Base-by-base conservation (phyloP, 2,797 vertebrate genomes). In the Sebastiscus albofasciatus region DNA sequence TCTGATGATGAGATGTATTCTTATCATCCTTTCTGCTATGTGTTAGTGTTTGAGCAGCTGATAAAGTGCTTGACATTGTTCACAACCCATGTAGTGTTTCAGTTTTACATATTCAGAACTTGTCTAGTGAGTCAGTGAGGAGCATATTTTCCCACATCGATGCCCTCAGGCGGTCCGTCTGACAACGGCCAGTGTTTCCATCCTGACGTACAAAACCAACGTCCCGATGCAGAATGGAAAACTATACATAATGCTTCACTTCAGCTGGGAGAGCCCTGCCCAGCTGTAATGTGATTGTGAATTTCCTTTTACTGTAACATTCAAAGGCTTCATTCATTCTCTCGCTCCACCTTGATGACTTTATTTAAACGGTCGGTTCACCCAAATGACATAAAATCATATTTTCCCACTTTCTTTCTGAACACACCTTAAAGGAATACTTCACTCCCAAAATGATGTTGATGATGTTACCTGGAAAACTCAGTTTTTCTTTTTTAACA, bases 281-380 rank as follows among this genome's bases (percentile, higher is more conserved):
- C 31, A 61, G 34, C 66, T 72, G 34, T 33, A 24, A 42, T 12
- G 12, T 65, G 5, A 67, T n/a, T 68, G 33, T 65, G 12, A 49
- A 46, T 84, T 59, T 79, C 55, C 24, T 75, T 62, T 60, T 24
- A 54, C 75, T 72, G n/a, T 73, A 55, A 86, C 59, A 77, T 75
- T 85, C 46, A 89, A 87, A 74, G 70, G 39, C 59, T 76, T 85
- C 66, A 90, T 88, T 89, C 75, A 80, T 86, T 73, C 76, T 36
- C 26, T 61, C 49, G 66, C 68, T 76, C 33, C 64, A 58, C 31
- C 26, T 64, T 54, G 6, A 79, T 72, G 8, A 36, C 42, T 55
- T 62, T 10, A 55, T 56, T 52, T 59, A 60, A 76, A 85, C 20
- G 27, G 54, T 61, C 27, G n/a, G 49, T 72, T 78, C 26, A 78